Evolutionary conservation across 2,797 vertebrate genomes (phyloP), one percentile per base, ranked within the genome.

Genomic region (Gymnothorax javanicus): DNA sequence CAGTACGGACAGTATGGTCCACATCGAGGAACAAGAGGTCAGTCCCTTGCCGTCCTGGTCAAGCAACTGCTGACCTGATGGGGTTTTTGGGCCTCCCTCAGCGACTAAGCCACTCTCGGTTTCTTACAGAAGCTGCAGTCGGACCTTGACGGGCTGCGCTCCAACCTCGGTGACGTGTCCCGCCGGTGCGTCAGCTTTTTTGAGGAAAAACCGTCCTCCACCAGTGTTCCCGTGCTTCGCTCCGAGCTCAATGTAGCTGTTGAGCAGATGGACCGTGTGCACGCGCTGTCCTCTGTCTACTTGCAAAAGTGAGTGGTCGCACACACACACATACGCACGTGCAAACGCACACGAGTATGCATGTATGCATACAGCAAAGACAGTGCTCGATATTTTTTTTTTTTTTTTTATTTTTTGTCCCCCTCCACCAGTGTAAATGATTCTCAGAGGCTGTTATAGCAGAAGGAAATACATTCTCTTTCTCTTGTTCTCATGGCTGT

Each of bases 1-100:
- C 75, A 84, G 92, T 62, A 91, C 91, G 33, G 97, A 97, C 5
- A 95, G 86, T 89, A 69, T 96, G 1, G 23, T 97, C 86, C 97
- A 96, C 89, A 96, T 98, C 0, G 93, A 95, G 0, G 98, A 98
- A 92, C 98, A 99, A 82, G 97, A 99, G 98, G 98, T 99, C 86
- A 92, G 96, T 69, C 20, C 58, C 86, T 58, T 73, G 1, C 90
- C 17, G 8, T 57, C 64, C 67, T 23, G 11, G 7, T 64, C 52
- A 7, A 11, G 8, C 83, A 8, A 12, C 56, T 12, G n/a, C 7
- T 27, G 25, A 7, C 15, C n/a, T 25, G 2, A 25, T 15, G 20
- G 20, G 17, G 50, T 56, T 56, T 81, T 52, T 3, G 83, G n/a
- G 59, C 15, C 12, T 71, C n/a, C 75, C 17, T 23, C 20, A 62